Base-by-base conservation (phyloP, 2,888 invertebrate species). In the Autographa gamma region DNA sequence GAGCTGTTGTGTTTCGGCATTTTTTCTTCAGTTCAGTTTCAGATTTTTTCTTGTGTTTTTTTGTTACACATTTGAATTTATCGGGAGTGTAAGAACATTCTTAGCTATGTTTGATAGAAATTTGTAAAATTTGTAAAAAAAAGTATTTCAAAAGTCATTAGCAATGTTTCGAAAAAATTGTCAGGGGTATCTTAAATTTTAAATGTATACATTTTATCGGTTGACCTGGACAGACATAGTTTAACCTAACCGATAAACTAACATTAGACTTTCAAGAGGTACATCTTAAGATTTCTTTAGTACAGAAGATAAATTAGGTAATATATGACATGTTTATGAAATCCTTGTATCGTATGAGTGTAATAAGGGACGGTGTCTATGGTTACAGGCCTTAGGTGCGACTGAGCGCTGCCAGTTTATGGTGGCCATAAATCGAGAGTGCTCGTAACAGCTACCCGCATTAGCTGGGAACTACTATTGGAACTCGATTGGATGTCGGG, bases 391-490 rank as follows among this genome's bases (percentile, higher is more conserved):
- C 85, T 85, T 80, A 85, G 92, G 90, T 87, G 88, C 86, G 88
- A 88, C 87, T 86, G 88, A 87, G 85, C 88, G 88, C 70, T 79
- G 84, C 77, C 63, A 73, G 88, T 93, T 93, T 93, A 93, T 90
- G 90, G 80, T 69, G 62, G 74, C 85, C 88, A 88, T 93, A 93
- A 93, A 93, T 90, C 88, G 85, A 86, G 92, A 93, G 93, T 93
- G 93, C 85, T 93, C 93, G 93, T 93, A 91, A 93, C 91, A 80
- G 85, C 84, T 81, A 79, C 77, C 76, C 80, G 90, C 93, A 92
- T 92, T 92, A 92, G 91, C 82, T 79, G 63, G 56, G 70, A 41
- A 14, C 52, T 86, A 89, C 88, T 43, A 68, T 0, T 0, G 72
- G 63, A 80, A 82, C 84, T 88, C 86, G 85, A 85, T 54, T 9